Percentiles rank a stretch among this genome's conserved stretches.
These are phyloP conservation scores for Deroplatys truncata DNA, from an alignment of 2,888 invertebrate genomes.

Conservation along the genomic window DNA sequence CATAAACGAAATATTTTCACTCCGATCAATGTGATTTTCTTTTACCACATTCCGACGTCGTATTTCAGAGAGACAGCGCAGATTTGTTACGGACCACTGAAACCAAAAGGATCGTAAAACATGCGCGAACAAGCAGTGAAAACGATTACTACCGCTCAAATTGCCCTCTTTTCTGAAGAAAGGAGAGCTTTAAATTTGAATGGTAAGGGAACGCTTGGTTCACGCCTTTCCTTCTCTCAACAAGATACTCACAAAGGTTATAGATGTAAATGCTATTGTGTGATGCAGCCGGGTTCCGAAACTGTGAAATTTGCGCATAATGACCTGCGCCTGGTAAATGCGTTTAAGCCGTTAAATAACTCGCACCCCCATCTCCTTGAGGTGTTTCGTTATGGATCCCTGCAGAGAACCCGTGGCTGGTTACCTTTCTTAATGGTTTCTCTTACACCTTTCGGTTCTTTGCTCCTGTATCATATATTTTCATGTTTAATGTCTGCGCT, in stretches of 20 bases:
- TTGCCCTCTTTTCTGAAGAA: neutral
- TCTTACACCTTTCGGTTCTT: slow-evolving; percentile 24
- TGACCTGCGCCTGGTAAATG: neutral
- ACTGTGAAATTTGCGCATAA: slow-evolving; percentile 18
- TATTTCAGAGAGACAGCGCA: neutral
- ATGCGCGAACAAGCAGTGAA: neutral
- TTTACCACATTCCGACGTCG: neutral
- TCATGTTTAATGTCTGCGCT: slow-evolving; percentile 17
- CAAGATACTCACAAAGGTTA: neutral
- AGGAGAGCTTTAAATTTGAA: neutral
- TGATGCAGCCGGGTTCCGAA: neutral
- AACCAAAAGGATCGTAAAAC: neutral
- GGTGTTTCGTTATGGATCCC: neutral
- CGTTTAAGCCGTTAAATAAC: neutral
- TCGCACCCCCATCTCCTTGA: neutral
- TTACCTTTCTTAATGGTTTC: neutral
- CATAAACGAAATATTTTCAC: too few species aligned
- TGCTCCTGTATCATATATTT: slow-evolving; percentile 25
- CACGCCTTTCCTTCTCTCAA: neutral
- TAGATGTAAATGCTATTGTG: neutral
- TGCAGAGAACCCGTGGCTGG: neutral
- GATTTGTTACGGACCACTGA: neutral
- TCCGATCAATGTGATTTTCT: too few species aligned
- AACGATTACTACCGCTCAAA: neutral
- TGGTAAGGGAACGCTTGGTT: neutral